Evolutionary conservation across 2,888 invertebrate genomes (phyloP).

Genomic region (Philereme transversata): DNA sequence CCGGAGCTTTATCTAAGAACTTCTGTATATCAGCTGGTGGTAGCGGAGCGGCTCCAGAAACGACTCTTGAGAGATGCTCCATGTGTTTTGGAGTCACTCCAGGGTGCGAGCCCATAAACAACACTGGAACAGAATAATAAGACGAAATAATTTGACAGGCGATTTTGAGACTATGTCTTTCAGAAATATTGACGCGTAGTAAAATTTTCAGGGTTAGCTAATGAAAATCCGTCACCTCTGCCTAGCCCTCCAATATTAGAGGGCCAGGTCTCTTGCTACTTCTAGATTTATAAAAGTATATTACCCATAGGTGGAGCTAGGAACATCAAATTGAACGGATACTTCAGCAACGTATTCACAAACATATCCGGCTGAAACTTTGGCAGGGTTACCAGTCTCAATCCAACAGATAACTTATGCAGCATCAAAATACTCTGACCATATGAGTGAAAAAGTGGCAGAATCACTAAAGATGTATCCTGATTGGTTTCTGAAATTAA

Average conservation of each 20-base stretch:
- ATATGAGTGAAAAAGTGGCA: constrained; percentile 92
- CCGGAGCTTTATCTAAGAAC: constrained; percentile 74
- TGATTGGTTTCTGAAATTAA: constrained; percentile 61
- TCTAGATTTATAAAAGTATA: not conserved
- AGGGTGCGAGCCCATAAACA: constrained; percentile 87
- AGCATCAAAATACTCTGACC: constrained; percentile 85
- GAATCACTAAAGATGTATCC: constrained; percentile 84
- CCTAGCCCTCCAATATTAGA: no score
- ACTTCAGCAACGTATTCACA: constrained; percentile 83
- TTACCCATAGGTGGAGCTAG: constrained; percentile 91
- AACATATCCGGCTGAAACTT: constrained; percentile 89
- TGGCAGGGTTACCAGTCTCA: constrained; percentile 86
- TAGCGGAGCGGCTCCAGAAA: constrained; percentile 88
- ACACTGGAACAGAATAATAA: constrained; percentile 70
- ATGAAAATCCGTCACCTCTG: no score
- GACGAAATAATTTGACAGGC: no score
- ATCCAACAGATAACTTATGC: constrained; percentile 83
- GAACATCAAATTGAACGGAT: constrained; percentile 85
- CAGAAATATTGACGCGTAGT: no score
- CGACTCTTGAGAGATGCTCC: constrained; percentile 71
- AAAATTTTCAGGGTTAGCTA: no score
- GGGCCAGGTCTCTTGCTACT: no score
- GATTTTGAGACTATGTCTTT: no score
- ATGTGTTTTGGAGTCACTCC: constrained; percentile 84
- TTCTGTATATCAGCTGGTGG: constrained; percentile 83